A percentile compares a stretch with the other conserved stretches of the same genome.
These are phyloP conservation scores for Panulirus ornatus DNA, from an alignment of 1,140 invertebrate genomes.

Conservation along the genomic window DNA sequence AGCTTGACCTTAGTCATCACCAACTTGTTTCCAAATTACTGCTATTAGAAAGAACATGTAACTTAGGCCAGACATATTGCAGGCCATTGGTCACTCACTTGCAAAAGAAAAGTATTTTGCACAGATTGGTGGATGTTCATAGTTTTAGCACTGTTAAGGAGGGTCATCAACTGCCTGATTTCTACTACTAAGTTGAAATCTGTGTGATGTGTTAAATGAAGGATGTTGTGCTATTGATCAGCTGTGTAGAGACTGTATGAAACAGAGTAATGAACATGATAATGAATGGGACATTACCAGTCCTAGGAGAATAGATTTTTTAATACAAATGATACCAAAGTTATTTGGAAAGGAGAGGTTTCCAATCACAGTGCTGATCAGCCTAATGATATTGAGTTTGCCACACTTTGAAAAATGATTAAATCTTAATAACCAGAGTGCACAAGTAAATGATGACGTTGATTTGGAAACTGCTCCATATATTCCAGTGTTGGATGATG, in stretches of 20 bases:
- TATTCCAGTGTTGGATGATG: conserved; percentile 28
- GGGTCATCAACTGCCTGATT: background rate
- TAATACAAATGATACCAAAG: conserved; percentile 13
- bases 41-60: background rate
- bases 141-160: background rate
- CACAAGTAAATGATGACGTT: background rate
- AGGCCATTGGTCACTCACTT: background rate
- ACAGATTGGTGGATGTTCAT: background rate
- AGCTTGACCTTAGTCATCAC: background rate
- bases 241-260: background rate
- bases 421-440: background rate
- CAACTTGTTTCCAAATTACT: background rate
- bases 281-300: conserved; percentile 29
- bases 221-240: background rate
- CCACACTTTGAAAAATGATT: conserved; percentile 28
- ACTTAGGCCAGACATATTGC: background rate
- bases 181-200: too few species aligned
- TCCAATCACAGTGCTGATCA: background rate
- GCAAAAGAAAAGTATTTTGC: background rate
- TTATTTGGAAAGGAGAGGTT: conserved; percentile 20
- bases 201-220: background rate
- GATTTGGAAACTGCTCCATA: conserved; percentile 21
- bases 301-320: conserved; percentile 22
- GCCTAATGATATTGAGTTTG: conserved; percentile 6
- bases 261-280: background rate